Base-by-base conservation (phyloP, 2,888 invertebrate genomes). In the Lasioglossum zephyrum region DNA sequence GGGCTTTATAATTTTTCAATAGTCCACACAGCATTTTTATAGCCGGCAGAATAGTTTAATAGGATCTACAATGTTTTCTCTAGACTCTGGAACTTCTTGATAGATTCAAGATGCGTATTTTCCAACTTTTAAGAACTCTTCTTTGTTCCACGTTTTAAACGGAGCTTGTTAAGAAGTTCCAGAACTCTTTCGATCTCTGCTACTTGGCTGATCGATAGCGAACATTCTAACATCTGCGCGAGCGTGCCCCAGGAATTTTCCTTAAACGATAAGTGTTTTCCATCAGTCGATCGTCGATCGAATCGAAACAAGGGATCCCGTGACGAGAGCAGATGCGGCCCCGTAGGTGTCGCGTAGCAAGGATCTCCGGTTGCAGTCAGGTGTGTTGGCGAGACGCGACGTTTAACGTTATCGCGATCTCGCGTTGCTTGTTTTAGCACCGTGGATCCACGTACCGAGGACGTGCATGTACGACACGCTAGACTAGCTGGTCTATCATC, bases 341-440 rank as follows among this genome's bases (percentile, higher is more conserved):
- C 79, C 82, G 79, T 80, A 73, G 87, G 93, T 93, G 91, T 93
- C 93, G 90, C 89, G 86, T 93, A 89, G 90, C 92, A 87, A 13
- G 70, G 85, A 89, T 93, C 92, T 94, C 93, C 90, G 89, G 89
- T 93, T 94, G 92, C 94, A 92, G 92, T 93, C 93, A 93, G 93
- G 92, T 93, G 93, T 92, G 92, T 89, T 85, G 70, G 90, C 84
- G 79, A 88, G 87, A 77, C 82, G 86, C 82, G 85, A 81, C 82
- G 73, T 87, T 91, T 76, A 57, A 81, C 72, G 89, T 92, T 92
- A 92, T 92, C 92, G 87, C 84, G 88, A 92, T 92, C 91, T 89
- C 86, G 63, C 63, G 75, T 87, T 87, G 82, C 82, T 85, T 79
- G 85, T 78, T 89, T 81, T 49, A 78, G 83, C 86, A 77, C 77